Percentiles rank a stretch among this genome's conserved stretches.
These are phyloP conservation scores for Polyodon spathula DNA, from an alignment of 2,113 vertebrate genomes.

Conservation along the genomic window DNA sequence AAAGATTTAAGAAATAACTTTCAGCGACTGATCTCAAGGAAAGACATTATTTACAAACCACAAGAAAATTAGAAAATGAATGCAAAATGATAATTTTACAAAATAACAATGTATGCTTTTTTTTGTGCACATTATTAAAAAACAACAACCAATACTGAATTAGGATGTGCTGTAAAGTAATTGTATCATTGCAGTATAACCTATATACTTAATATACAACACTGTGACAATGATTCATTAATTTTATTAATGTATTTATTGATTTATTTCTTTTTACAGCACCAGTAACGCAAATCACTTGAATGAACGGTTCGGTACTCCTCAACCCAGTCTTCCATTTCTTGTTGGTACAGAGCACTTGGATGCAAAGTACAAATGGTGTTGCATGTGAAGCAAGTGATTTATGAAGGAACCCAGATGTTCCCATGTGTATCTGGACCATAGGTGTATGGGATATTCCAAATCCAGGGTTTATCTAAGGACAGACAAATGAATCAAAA, in stretches of 20 bases:
- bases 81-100: too few relatives aligned
- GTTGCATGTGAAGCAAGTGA: background rate
- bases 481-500: conserved; percentile 14
- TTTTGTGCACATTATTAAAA: too few relatives aligned
- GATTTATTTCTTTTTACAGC: background rate
- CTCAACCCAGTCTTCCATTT: background rate
- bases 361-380: background rate
- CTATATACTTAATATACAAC: background rate
- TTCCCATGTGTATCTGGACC: conserved; percentile 66
- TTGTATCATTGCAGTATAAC: background rate
- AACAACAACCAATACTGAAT: too few relatives aligned
- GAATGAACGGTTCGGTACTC: background rate
- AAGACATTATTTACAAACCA: too few relatives aligned
- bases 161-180: too few relatives aligned
- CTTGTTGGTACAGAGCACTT: background rate
- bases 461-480: conserved; percentile 66
- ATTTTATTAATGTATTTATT: background rate
- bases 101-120: too few relatives aligned
- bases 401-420: conserved; percentile 69
- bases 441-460: conserved; percentile 66
- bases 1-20: too few relatives aligned
- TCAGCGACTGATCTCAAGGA: too few relatives aligned
- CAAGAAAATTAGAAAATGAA: too few relatives aligned
- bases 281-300: background rate
- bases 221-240: background rate